Evolutionary conservation across 2,113 vertebrate genomes (phyloP), one percentile per base, ranked within the genome.

Genomic region (Xiphias gladius): DNA sequence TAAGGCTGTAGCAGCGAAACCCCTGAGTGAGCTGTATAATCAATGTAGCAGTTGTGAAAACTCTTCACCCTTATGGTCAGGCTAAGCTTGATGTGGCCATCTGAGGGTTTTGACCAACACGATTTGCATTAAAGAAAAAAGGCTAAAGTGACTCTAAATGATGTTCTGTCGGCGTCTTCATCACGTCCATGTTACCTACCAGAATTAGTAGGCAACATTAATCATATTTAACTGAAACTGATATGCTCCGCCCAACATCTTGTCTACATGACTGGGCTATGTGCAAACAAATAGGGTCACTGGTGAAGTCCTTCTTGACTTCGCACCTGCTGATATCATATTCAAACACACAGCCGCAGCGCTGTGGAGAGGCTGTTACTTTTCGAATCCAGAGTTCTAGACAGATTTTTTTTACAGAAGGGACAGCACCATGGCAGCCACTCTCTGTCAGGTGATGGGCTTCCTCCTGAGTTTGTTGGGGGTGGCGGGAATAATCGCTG

Each of bases 371-470:
- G 30, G 50, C 41, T 10, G 2, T 14, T 5, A 22, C 28, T 32
- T 46, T 70, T 50, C 7, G 1, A 37, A 11, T 63, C 58, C 8
- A 20, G 2, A 19, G 52, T 7, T 22, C 13, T 20, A 43, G 20
- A 14, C 26, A 46, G n/a, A 57, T 8, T 35, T 67, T 48, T 69
- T 52, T 32, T 20, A 20, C 11, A 14, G 26, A 62, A 19, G 43
- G 57, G 41, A 79, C 26, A 24, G 46, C 46, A 79, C 0, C 59
- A 97, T 98, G 97, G 94, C 96, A 0, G 95, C 97, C 57, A 97
- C 97, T 0, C 83, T 97, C 85, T 97, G 96, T 86, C 97, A 98
- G 93, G 95, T 95, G 37, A 78, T 97, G 92, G 97, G 97, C 67
- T 97, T 97, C 0, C 2, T 97, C 59, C 78, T 98, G 54, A 95